Base-by-base conservation (phyloP, 2,113 vertebrate genomes). In the Gymnocephalus cernua region DNA sequence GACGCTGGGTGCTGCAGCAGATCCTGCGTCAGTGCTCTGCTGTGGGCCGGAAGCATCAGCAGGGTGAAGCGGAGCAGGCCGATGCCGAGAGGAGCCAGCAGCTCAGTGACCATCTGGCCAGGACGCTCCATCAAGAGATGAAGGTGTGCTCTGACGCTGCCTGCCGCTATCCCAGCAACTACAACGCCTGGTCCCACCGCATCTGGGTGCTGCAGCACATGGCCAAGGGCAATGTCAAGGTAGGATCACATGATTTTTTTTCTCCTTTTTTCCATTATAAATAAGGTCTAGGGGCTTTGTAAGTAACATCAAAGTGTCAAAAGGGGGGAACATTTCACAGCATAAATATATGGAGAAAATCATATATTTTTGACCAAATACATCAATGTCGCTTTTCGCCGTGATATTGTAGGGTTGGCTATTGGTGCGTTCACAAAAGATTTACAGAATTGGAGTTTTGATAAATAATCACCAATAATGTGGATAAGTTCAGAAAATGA, bases 181-280 rank as follows among this genome's bases (percentile, higher is more conserved):
- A 99, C 86, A 99, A 99, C 18, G 98, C 98, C 89, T 99, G 98
- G 98, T 99, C 98, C 14, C 98, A 99, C 92, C 98, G 98, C 54
- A 98, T 99, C 91, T 99, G 98, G 98, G 97, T 99, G 81, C 92
- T 99, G 65, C 97, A 98, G 79, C 95, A 97, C 84, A 91, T 99
- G 94, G 97, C 96, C 86, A 96, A 96, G 79, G 95, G 97, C 75
- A 95, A 96, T 86, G 45, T 95, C 65, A 99, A 99, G 97, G 98
- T 99, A 95, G 51, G 87, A 45, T 50, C 38, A 41, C 38, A 38
- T 9, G 38, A 10, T 38, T 38, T 10, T 38, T 32, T 9, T 38
- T 9, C 8, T 10, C 2, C 0, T 35, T 35, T 38, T 10, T 38
- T 10, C 10, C 2, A 41, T 41, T 41, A 41, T 41, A 41, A 41